Evolutionary conservation across 2,113 vertebrate genomes (phyloP), one percentile per base, ranked within the genome.

Genomic region (Phalacrocorax pelagicus): DNA sequence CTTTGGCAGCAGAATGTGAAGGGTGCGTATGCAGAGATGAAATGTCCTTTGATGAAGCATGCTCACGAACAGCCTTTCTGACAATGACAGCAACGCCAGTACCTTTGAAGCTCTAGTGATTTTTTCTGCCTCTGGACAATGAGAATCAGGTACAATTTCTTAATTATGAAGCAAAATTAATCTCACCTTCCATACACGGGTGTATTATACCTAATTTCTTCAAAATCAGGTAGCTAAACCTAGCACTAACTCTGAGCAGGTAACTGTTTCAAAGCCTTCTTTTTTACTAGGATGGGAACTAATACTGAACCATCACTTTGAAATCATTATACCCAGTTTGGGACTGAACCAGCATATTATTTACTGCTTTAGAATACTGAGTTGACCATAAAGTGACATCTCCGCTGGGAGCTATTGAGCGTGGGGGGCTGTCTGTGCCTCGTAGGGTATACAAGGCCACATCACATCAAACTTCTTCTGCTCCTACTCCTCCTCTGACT

Each of bases 1-100:
- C 61, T 96, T 97, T 96, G 91, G 86, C 96, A 95, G 92, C 67
- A 92, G 88, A 91, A 90, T 30, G 32, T 82, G 86, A 80, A 65
- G 91, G 75, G 57, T 88, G 88, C 83, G 67, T 89, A 85, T 63
- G 72, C 77, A 75, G 88, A 96, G 80, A 86, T 95, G 95, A 97
- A 96, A 88, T 71, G 77, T 44, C 87, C 89, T 88, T 88, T 66
- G 79, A 92, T 92, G 30, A 94, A 73, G 40, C 19, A 4, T 78
- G 52, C 47, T 95, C 79, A 81, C 78, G 77, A 89, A 46, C 62
- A 95, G 46, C 49, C 81, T 82, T 77, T 88, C 73, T 90, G 78
- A 73, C 96, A 96, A 80, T 51, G 67, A 92, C 79, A 92, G 77
- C 82, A 86, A 59, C 7, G 16, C 36, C 66, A 85, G 36, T 29